Evolutionary conservation across 2,797 vertebrate genomes (phyloP).

Genomic region (Euthynnus affinis): DNA sequence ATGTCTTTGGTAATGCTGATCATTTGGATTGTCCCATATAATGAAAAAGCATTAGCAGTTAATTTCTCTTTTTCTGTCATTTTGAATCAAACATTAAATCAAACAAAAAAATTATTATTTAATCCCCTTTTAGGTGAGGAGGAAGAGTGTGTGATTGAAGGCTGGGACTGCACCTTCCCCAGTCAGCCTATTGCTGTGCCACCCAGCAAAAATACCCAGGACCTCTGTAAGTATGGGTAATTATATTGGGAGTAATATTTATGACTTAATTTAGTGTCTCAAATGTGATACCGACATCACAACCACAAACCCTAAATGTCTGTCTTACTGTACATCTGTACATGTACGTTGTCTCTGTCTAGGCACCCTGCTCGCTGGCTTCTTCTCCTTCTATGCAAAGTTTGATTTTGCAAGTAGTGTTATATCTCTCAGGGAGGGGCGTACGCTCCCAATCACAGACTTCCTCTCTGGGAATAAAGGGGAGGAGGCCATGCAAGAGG

Average conservation of each 20-base stretch:
- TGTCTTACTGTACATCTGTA: not conserved
- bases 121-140: slow-evolving; percentile 83
- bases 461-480: slow-evolving; percentile 69
- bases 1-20: not conserved
- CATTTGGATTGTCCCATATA: not conserved
- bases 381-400: slow-evolving; percentile 89
- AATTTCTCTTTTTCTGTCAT: not conserved
- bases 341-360: not conserved
- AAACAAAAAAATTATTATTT: no score
- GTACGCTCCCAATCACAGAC: slow-evolving; percentile 77
- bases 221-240: slow-evolving; percentile 87
- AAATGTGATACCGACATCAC: not conserved
- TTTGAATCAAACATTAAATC: not conserved
- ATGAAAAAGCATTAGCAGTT: fast-evolving
- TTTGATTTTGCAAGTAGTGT: slow-evolving; percentile 88
- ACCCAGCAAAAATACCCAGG: slow-evolving; percentile 87
- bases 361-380: slow-evolving; percentile 90
- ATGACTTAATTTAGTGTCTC: not conserved
- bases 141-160: slow-evolving; percentile 88
- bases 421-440: slow-evolving; percentile 87
- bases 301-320: not conserved
- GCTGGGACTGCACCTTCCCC: slow-evolving; percentile 95
- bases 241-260: not conserved
- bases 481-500: slow-evolving; percentile 43
- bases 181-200: slow-evolving; percentile 86